Percentiles rank a stretch among this genome's conserved stretches.
phyloP scores from a whole-genome alignment of 2,888 invertebrate species.

The Emmelina monodactyla region DNA sequence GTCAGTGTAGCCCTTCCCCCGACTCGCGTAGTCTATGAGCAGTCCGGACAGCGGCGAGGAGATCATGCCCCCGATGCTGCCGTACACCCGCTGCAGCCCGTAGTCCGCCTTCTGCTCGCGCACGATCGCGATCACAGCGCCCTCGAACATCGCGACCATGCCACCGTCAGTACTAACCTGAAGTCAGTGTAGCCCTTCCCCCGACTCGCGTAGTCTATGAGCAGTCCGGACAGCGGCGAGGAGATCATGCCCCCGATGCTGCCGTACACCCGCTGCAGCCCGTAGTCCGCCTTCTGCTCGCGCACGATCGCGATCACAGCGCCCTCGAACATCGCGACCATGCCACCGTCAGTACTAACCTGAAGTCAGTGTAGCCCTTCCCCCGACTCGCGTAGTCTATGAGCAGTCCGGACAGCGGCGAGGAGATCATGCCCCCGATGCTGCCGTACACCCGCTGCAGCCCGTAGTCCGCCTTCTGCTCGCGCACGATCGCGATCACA shows the following conservation, averaged over 20 bases:
- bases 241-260: slow-evolving; percentile 81
- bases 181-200: slow-evolving; percentile 77
- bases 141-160: slow-evolving; percentile 82
- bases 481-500: slow-evolving; percentile 76
- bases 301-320: slow-evolving; percentile 79
- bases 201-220: slow-evolving; percentile 77
- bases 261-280: slow-evolving; percentile 77
- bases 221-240: slow-evolving; percentile 76
- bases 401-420: slow-evolving; percentile 75
- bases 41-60: slow-evolving; percentile 79
- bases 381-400: slow-evolving; percentile 77
- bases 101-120: slow-evolving; percentile 80
- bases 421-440: slow-evolving; percentile 81
- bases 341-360: slow-evolving; percentile 70
- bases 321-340: slow-evolving; percentile 82
- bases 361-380: slow-evolving; percentile 76
- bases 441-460: slow-evolving; percentile 78
- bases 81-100: slow-evolving; percentile 78
- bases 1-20: slow-evolving; percentile 74
- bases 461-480: slow-evolving; percentile 80
- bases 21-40: slow-evolving; percentile 77
- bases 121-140: slow-evolving; percentile 78
- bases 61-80: slow-evolving; percentile 79
- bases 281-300: slow-evolving; percentile 80
- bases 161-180: slow-evolving; percentile 70